Evolutionary conservation across 2,888 invertebrate genomes (phyloP).

Genomic region (Eledona agricola): DNA sequence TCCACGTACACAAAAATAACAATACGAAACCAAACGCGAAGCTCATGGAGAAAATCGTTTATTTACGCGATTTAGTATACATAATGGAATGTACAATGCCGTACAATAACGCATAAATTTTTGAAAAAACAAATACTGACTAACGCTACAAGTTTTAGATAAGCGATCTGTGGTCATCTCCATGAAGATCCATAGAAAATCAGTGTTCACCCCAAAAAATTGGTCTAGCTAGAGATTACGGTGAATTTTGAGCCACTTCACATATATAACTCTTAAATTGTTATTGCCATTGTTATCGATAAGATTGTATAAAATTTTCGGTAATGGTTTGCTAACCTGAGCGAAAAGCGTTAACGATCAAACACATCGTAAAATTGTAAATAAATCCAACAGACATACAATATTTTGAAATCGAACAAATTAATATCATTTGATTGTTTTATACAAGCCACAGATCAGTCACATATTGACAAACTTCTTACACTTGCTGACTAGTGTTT

Average conservation of each 20-base stretch:
- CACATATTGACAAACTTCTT: constrained; percentile 12
- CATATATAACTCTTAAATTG: constrained; percentile 15
- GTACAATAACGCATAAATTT: constrained; percentile 14
- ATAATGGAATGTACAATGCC: constrained; percentile 31
- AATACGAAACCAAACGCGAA: not conserved
- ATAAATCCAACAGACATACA: constrained; percentile 11
- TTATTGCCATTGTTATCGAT: constrained; percentile 28
- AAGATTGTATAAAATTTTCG: constrained; percentile 18
- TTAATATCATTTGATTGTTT: constrained; percentile 26
- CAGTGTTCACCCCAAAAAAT: constrained; percentile 21
- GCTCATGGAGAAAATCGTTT: constrained; percentile 29
- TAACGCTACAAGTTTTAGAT: constrained; percentile 7
- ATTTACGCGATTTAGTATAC: constrained; percentile 23
- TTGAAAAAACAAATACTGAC: constrained; percentile 11
- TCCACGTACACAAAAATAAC: too few relatives aligned
- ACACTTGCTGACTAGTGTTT: constrained; percentile 26
- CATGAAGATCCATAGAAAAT: constrained; percentile 23
- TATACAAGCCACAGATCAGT: constrained; percentile 28
- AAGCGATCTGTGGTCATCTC: constrained; percentile 27
- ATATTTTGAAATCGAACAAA: constrained; percentile 11
- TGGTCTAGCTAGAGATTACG: constrained; percentile 20
- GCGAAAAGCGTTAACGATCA: constrained; percentile 3
- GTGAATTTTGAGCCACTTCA: constrained; percentile 29
- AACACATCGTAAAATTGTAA: constrained; percentile 8
- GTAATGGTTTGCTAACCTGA: constrained; percentile 1